Evolutionary conservation across 2,888 invertebrate genomes (phyloP).

Genomic region (Sialis lutaria): DNA sequence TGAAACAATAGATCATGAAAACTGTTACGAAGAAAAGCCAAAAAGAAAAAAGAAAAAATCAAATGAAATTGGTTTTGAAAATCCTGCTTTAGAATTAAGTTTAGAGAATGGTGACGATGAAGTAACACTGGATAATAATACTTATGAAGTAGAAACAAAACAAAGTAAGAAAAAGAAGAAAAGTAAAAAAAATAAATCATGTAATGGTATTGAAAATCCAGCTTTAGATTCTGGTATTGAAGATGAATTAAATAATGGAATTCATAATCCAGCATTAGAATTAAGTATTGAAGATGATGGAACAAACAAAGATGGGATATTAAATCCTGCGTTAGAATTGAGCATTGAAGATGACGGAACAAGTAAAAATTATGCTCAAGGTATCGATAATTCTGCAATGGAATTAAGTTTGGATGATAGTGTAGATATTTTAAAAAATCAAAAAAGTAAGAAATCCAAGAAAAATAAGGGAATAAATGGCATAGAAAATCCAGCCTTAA

Average conservation of each 20-base stretch:
- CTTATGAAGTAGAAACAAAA: conserved; percentile 7
- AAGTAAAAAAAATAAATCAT: neutral
- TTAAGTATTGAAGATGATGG: conserved; percentile 10
- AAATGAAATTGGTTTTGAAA: conserved; percentile 7
- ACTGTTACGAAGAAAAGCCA: conserved; percentile 1
- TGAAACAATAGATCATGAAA: too few relatives aligned
- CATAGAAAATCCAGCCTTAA: neutral
- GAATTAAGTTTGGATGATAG: neutral
- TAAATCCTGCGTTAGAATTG: neutral
- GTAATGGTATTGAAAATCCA: neutral
- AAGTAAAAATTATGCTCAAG: neutral
- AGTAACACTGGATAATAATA: conserved; percentile 4
- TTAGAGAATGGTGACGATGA: conserved; percentile 4
- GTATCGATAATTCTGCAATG: conserved; percentile 10
- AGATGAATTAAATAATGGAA: neutral
- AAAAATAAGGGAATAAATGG: neutral
- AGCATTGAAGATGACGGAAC: neutral
- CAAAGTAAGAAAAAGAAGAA: conserved; percentile 10
- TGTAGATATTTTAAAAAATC: neutral
- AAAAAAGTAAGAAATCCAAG: neutral
- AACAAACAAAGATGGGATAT: conserved; percentile 8
- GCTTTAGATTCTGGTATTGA: conserved; percentile 1
- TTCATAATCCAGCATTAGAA: conserved; percentile 11
- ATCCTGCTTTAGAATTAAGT: conserved; percentile 8
- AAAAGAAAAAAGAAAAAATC: conserved; percentile 5